These are phyloP conservation scores for Hetaerina americana DNA, from an alignment of 1,140 invertebrate species.

Conservation along the genomic window DNA sequence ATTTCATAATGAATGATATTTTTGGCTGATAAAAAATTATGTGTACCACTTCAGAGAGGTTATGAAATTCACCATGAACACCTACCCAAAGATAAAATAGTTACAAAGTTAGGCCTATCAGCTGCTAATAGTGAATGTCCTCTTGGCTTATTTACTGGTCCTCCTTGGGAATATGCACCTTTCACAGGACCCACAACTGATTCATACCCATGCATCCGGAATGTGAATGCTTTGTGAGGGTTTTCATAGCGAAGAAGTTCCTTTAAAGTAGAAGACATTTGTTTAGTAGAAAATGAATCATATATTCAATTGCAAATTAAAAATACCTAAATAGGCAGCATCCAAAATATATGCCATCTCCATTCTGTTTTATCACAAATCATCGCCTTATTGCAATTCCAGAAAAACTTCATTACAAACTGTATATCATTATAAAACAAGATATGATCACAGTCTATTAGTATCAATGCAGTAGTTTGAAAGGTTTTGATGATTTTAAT, in stretches of 20 bases:
- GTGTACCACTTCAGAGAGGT: too few relatives aligned
- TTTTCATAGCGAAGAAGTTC: conserved; percentile 61
- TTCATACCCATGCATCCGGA: conserved; percentile 69
- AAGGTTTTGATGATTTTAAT: too few relatives aligned
- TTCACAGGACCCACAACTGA: conserved; percentile 82
- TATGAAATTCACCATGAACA: neutral
- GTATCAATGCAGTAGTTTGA: too few relatives aligned
- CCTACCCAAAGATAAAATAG: conserved; percentile 65
- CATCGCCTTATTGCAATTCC: too few relatives aligned
- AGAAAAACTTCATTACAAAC: too few relatives aligned
- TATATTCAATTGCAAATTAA: too few relatives aligned
- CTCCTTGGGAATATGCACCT: conserved; percentile 51
- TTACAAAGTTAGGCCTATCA: conserved; percentile 80
- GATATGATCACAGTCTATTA: too few relatives aligned
- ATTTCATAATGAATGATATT: neutral
- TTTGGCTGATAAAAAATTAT: neutral
- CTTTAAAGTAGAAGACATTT: conserved; percentile 24
- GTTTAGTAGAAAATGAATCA: conserved; percentile 3
- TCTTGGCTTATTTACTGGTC: conserved; percentile 49
- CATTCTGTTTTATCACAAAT: too few relatives aligned
- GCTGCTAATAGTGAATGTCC: conserved; percentile 72
- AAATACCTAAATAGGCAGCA: too few relatives aligned
- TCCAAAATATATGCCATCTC: too few relatives aligned
- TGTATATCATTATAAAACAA: too few relatives aligned
- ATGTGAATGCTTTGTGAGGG: conserved; percentile 77